Base-by-base conservation (phyloP, 2,797 vertebrate species). In the Karalla daura region DNA sequence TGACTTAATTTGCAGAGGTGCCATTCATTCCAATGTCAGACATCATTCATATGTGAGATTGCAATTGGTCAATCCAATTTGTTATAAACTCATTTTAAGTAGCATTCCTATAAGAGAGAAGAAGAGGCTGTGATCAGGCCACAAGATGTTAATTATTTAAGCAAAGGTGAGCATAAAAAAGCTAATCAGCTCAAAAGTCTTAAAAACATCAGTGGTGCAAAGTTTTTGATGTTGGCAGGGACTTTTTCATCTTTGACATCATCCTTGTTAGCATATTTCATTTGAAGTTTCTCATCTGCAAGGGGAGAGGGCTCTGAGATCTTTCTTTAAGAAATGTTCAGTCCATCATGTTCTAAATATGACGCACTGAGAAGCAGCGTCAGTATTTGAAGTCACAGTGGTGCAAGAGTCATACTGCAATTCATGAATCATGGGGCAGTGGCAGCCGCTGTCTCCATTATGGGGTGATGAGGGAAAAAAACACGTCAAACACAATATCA, bases 401-500 rank as follows among this genome's bases (percentile, higher is more conserved):
- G 25, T 47, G 46, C 45, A 60, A 44, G 71, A 63, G 69, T 74
- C 63, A 70, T 14, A 15, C 53, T 62, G 52, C 52, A 49, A 63
- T 62, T 52, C 54, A 74, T 70, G 78, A 82, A 74, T 86, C 83
- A 79, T 27, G 21, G n/a, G 43, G 40, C 63, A 70, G 59, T 3
- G 17, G 67, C 63, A 62, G 81, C 35, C 4, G 23, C 56, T 45
- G 79, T 79, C 76, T 84, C 65, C 46, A 77, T 70, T 61, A 79
- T 5, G 6, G 35, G 67, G 50, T 20, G 53, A 64, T 18, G 32
- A 17, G n/a, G 56, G 30, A 17, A n/a, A 30, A n/a, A 62, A 32
- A 43, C 76, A 88, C 88, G 72, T 80, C 84, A 79, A 87, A 76
- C 74, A 90, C 85, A 74, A 82, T 89, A 90, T 81, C 74, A 80